Evolutionary conservation across 2,113 vertebrate species (phyloP).

Genomic region (Amia ocellicauda): DNA sequence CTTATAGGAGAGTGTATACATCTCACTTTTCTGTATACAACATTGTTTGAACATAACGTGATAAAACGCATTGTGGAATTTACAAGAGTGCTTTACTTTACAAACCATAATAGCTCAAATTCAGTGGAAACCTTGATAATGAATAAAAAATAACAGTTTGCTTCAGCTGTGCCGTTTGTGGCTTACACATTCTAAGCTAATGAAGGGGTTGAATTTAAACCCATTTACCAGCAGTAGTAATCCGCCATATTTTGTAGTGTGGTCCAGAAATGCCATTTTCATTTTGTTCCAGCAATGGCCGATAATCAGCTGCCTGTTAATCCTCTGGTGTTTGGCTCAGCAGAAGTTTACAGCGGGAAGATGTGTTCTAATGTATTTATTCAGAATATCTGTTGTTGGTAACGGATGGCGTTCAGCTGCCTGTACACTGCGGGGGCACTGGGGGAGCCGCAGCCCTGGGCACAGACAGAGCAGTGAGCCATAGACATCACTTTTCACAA

Average conservation of each 20-base stretch:
- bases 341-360: neutral
- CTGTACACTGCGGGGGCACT: neutral
- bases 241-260: neutral
- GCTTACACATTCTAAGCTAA: neutral
- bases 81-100: too few relatives aligned
- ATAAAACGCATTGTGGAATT: too few relatives aligned
- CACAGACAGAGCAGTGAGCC: neutral
- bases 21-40: too few relatives aligned
- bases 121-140: too few relatives aligned
- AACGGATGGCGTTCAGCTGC: neutral
- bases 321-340: neutral
- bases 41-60: too few relatives aligned
- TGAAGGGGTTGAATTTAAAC: slow-evolving; percentile 5
- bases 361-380: too few relatives aligned
- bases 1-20: too few relatives aligned
- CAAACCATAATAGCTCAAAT: too few relatives aligned
- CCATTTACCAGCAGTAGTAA: neutral
- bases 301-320: neutral
- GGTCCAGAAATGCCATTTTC: neutral
- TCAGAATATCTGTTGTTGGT: too few relatives aligned
- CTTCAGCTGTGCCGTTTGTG: too few relatives aligned
- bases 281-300: neutral
- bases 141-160: too few relatives aligned
- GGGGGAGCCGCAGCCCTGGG: neutral
- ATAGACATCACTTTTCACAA: neutral